A percentile compares a stretch with the other conserved stretches of the same genome.
Evolutionary conservation across 1,140 invertebrate species (phyloP).

Genomic region (Panulirus ornatus): DNA sequence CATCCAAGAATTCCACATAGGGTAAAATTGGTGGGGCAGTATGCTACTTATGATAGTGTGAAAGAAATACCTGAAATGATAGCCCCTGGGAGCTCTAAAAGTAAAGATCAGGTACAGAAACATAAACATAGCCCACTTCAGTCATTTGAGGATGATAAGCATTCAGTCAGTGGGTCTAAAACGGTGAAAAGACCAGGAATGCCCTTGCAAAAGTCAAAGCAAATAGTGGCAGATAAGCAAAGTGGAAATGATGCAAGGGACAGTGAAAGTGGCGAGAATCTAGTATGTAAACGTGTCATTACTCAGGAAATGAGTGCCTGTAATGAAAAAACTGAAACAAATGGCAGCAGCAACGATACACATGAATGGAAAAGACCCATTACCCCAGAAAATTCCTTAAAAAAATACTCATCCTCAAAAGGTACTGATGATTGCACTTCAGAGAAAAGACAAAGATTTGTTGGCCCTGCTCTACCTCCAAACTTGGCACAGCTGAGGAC

Average conservation of each 20-base stretch:
- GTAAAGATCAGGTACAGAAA: background rate
- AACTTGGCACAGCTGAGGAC: conserved; percentile 34
- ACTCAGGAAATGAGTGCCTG: background rate
- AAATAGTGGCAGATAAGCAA: background rate
- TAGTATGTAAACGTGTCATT: background rate
- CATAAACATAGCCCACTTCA: background rate
- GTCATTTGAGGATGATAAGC: background rate
- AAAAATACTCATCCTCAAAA: background rate
- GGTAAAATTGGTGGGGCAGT: background rate
- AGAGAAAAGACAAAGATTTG: conserved; percentile 25
- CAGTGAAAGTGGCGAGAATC: background rate
- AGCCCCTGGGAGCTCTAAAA: background rate
- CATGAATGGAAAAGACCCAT: background rate
- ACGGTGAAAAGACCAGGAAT: background rate
- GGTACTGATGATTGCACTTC: background rate
- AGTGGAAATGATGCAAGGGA: background rate
- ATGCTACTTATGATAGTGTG: background rate
- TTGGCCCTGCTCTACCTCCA: conserved; percentile 36
- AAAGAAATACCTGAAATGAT: background rate
- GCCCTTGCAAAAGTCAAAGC: background rate
- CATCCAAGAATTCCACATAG: background rate
- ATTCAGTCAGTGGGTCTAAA: background rate
- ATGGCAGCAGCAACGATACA: background rate
- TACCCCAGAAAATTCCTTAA: background rate
- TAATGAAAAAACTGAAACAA: background rate